Conservation (phyloP, 2,113 vertebrate species). For the Gallinago paraguaiae region DNA sequence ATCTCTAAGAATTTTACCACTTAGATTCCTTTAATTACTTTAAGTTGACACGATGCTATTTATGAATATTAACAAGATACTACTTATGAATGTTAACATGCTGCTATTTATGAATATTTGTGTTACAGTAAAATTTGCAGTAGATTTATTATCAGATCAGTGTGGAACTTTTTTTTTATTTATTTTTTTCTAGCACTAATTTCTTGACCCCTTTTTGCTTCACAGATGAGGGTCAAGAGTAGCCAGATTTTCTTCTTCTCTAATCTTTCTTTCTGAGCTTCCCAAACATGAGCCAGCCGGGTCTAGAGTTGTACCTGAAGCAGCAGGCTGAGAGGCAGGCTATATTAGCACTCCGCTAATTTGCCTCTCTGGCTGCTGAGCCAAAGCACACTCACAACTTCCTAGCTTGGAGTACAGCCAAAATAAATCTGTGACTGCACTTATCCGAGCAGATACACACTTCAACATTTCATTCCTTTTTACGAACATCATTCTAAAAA, state of each 20-base stretch:
- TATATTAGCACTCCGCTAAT: slow-evolving; percentile 7
- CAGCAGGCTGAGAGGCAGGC: background rate
- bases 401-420: slow-evolving; percentile 44
- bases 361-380: background rate
- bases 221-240: background rate
- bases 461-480: slow-evolving; percentile 51
- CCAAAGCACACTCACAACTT: background rate
- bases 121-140: background rate
- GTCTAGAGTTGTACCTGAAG: background rate
- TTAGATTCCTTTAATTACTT: slow-evolving; percentile 16
- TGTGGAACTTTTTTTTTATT: background rate
- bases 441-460: slow-evolving; percentile 7
- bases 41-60: background rate
- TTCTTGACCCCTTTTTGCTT: background rate
- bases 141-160: background rate
- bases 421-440: slow-evolving; percentile 38
- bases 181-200: background rate
- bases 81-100: slow-evolving; percentile 1
- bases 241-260: background rate
- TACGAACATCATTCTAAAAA: background rate
- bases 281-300: background rate
- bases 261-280: background rate
- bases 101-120: background rate
- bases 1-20: background rate
- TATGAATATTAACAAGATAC: background rate